phyloP scores from a whole-genome alignment of 2,888 invertebrate species.

The Hirtodrosophila confusa region DNA sequence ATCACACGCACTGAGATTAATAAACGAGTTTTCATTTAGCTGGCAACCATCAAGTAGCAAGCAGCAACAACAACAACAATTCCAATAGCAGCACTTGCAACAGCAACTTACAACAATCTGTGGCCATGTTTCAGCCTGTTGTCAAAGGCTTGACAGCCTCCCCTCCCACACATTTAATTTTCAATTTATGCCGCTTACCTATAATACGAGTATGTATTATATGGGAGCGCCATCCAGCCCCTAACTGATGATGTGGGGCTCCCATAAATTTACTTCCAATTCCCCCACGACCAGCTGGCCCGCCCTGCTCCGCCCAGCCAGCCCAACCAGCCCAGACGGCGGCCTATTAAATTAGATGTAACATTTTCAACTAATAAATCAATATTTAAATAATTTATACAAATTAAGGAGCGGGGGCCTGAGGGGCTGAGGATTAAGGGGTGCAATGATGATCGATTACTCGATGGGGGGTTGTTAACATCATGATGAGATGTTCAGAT shows the following conservation, averaged over 20 bases:
- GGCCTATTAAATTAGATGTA: slow-evolving; percentile 62
- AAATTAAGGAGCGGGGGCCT: slow-evolving; percentile 37
- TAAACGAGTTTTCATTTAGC: slow-evolving; percentile 57
- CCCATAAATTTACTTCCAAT: slow-evolving; percentile 7
- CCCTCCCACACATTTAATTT: slow-evolving; percentile 53
- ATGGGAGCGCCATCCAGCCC: slow-evolving; percentile 1
- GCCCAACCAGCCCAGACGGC: neutral
- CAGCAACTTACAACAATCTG: slow-evolving; percentile 21
- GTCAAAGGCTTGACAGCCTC: slow-evolving; percentile 42
- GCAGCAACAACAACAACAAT: neutral
- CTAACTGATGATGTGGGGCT: too few species aligned
- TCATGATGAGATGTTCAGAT: slow-evolving; percentile 18
- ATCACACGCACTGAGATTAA: slow-evolving; percentile 30
- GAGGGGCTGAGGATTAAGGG: slow-evolving; percentile 1
- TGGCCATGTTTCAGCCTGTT: slow-evolving; percentile 24
- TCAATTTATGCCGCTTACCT: slow-evolving; percentile 52
- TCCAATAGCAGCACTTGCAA: neutral
- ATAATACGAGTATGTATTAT: slow-evolving; percentile 4
- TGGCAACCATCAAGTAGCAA: slow-evolving; percentile 16
- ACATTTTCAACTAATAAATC: slow-evolving; percentile 69
- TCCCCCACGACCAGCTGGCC: neutral
- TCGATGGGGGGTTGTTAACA: slow-evolving; percentile 41
- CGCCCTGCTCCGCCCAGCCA: neutral
- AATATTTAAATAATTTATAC: slow-evolving; percentile 74
- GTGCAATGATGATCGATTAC: slow-evolving; percentile 62